These are phyloP conservation scores for Cetonia aurata DNA, from an alignment of 2,888 invertebrate species.

Conservation along the genomic window DNA sequence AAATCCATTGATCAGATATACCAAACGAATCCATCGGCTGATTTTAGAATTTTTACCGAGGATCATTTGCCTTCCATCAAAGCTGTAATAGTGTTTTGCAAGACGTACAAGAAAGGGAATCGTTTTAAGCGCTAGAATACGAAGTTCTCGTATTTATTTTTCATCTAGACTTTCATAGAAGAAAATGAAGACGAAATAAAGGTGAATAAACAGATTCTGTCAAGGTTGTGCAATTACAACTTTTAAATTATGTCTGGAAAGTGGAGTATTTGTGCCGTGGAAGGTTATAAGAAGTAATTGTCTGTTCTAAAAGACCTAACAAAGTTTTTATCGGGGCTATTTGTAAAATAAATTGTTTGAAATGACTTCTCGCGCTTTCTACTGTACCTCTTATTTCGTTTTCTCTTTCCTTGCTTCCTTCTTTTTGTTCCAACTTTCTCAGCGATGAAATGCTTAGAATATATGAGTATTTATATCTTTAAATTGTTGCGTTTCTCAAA, in stretches of 20 bases:
- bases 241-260: slow-evolving; percentile 16
- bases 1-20: no score
- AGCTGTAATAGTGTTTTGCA: no score
- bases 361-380: slow-evolving; percentile 28
- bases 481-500: slow-evolving; percentile 60
- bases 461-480: slow-evolving; percentile 54
- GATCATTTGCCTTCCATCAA: no score
- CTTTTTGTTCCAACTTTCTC: neutral
- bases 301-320: slow-evolving; percentile 21
- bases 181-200: slow-evolving; percentile 11
- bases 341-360: slow-evolving; percentile 43
- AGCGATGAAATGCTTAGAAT: no score
- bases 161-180: neutral
- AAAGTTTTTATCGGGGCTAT: slow-evolving; percentile 42
- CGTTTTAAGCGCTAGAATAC: neutral
- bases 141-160: slow-evolving; percentile 8
- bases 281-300: slow-evolving; percentile 36
- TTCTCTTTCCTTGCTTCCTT: neutral
- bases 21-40: no score
- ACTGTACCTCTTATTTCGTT: neutral
- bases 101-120: neutral
- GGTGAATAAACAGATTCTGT: slow-evolving; percentile 31
- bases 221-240: slow-evolving; percentile 29
- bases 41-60: no score
- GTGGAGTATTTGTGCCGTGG: slow-evolving; percentile 31